phyloP scores from a whole-genome alignment of 2,888 invertebrate genomes.

The Molorchus minor region DNA sequence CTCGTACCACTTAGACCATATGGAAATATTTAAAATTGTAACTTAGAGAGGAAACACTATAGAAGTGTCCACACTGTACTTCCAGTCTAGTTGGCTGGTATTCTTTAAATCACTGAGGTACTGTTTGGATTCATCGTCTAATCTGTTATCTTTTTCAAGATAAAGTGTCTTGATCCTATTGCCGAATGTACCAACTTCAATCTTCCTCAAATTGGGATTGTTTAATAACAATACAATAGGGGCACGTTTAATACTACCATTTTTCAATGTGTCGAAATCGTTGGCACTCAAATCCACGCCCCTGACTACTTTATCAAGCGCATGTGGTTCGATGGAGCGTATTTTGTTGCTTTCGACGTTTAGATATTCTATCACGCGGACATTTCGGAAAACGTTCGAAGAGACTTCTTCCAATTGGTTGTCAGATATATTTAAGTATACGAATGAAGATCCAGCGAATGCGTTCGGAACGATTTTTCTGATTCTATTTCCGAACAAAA shows the following conservation, averaged over 20 bases:
- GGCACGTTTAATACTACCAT: neutral
- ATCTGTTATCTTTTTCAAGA: neutral
- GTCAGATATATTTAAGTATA: neutral
- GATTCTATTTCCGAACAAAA: neutral
- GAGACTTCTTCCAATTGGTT: neutral
- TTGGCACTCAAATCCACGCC: neutral
- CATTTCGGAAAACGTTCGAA: neutral
- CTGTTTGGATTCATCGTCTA: neutral
- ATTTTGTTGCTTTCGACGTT: neutral
- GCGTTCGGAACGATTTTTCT: neutral
- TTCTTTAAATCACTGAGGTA: neutral
- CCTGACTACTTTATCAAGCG: neutral
- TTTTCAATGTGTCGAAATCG: neutral
- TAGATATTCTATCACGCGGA: neutral
- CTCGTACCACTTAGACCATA: no score
- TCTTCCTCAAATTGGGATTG: neutral
- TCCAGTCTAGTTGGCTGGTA: neutral
- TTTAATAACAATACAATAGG: neutral
- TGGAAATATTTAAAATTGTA: no score
- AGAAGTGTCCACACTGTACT: neutral
- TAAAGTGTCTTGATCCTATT: neutral
- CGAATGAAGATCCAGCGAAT: neutral
- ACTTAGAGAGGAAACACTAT: neutral
- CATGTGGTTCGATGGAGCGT: neutral
- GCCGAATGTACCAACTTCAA: neutral